A percentile compares a stretch with the other conserved stretches of the same genome.
Conservation (phyloP, 92 coral and sea anemone genomes). For the Desmophyllum pertusum region DNA sequence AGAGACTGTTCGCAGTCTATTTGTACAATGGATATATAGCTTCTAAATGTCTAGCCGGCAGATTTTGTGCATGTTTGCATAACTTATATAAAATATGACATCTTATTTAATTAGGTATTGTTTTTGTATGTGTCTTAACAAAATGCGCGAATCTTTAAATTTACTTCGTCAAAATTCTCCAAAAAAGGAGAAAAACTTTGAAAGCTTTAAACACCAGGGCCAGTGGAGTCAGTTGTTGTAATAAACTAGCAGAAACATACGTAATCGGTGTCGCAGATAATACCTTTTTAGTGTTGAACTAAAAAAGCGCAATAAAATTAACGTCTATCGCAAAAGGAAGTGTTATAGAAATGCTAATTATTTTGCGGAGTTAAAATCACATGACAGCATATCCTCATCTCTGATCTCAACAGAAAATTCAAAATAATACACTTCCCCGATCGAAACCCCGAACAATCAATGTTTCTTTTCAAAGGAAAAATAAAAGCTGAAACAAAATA, state of each 20-base stretch:
- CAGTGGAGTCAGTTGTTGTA: background rate
- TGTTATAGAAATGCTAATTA: background rate
- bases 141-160: background rate
- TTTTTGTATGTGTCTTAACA: background rate
- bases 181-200: background rate
- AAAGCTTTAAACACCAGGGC: background rate
- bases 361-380: background rate
- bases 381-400: too few species aligned
- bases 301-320: background rate
- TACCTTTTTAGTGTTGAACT: background rate
- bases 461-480: background rate
- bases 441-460: background rate
- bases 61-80: background rate
- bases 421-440: background rate
- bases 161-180: background rate
- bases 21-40: background rate
- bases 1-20: too few species aligned
- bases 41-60: background rate
- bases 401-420: background rate
- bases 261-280: background rate
- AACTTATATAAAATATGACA: background rate
- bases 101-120: background rate
- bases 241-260: background rate
- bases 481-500: background rate
- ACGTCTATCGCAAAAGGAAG: background rate